Evolutionary conservation across 1,140 invertebrate genomes (phyloP), one percentile per base, ranked within the genome.

Genomic region (Hyposmocoma kahamanoa): DNA sequence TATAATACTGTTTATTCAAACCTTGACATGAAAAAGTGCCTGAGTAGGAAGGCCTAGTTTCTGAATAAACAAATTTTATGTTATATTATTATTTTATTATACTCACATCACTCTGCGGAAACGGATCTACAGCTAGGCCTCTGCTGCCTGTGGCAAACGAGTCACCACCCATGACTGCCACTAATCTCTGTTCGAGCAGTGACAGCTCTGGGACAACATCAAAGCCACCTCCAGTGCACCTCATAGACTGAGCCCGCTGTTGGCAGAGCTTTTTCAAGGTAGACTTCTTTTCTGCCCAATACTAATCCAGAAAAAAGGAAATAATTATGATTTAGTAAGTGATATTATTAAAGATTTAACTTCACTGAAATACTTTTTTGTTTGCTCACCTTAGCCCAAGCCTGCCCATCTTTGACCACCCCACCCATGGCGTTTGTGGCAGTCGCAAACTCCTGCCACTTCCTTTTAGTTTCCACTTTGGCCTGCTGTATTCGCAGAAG

Each of bases 261-360:
- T 24, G 17, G 18, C 43, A 45, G 9, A 17, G 15, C 13, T 13
- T 45, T 15, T 45, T 45, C 3, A 45, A 19, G 11, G 4, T 10
- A 19, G 24, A 45, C 32, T 45, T 28, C 18, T 45, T 45, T 20
- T 45, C 43, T 2, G 43, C 28, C 43, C 43, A 45, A 18, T 45
- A 45, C 43, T 45, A 28, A 28, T 8, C 6, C 11, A 28, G 6
- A 32, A 28, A 30, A 45, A 45, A 17, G 4, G n/a, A 32, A 3
- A 5, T 13, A 18, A 3, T 11, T 3, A 32, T 45, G 6, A 18
- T 24, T 43, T 13, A 24, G 26, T 24, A 43, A 15, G 22, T 26
- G 26, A 11, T 8, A 8, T 28, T 8, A n/a, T 6, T 45, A 32
- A 5, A 13, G 9, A 11, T 32, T 18, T 6, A 9, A 8, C 26